Evolutionary conservation across 1,140 invertebrate species (phyloP).

Genomic region (Chironomus tepperi): DNA sequence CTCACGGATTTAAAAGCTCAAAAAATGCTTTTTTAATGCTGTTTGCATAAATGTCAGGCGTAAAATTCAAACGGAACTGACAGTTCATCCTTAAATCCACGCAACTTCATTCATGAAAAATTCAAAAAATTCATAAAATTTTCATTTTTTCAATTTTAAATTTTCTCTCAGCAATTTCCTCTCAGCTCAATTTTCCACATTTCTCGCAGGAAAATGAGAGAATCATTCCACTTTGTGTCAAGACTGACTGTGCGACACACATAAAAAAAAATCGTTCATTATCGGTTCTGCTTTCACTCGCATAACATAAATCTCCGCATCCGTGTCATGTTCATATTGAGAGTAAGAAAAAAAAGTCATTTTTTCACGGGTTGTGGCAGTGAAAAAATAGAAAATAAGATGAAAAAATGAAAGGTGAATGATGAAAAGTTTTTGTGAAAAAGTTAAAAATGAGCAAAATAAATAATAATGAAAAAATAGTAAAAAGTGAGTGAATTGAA

Average conservation of each 20-base stretch:
- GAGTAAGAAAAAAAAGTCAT: not conserved
- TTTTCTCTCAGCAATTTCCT: not conserved
- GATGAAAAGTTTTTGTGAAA: conserved; percentile 1
- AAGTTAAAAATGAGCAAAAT: not conserved
- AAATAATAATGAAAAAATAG: no score
- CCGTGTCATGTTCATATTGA: not conserved
- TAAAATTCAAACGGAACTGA: no score
- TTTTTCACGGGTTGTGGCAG: conserved; percentile 16
- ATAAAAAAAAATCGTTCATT: conserved; percentile 19
- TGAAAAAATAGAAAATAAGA: conserved; percentile 13
- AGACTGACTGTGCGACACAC: not conserved
- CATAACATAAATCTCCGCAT: conserved; percentile 16
- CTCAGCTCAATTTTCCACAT: not conserved
- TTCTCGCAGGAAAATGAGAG: not conserved
- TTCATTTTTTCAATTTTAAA: no score
- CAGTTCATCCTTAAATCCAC: no score
- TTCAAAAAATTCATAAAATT: no score
- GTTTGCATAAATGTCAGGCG: no score
- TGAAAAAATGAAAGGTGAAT: not conserved
- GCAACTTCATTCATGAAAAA: no score
- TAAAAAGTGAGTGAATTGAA: not conserved
- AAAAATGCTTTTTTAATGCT: no score
- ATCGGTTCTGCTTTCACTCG: conserved; percentile 17
- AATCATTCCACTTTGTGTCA: not conserved
- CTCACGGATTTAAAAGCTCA: no score